Evolutionary conservation across 2,888 invertebrate species (phyloP).

Genomic region (Conops quadrifasciatus): DNA sequence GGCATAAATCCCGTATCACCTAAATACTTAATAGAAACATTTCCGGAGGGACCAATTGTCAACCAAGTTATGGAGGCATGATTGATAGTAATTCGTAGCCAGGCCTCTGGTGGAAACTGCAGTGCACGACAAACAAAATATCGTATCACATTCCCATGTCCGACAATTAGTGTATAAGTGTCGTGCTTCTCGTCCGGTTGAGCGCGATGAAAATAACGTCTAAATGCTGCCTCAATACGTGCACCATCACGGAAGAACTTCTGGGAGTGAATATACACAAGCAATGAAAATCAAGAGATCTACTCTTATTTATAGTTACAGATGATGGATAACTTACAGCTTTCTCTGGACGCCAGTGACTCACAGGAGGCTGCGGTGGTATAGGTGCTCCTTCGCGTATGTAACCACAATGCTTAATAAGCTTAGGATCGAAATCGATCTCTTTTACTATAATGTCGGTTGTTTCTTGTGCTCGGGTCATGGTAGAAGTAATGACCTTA

Average conservation of each 20-base stretch:
- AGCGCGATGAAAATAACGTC: constrained; percentile 92
- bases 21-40: constrained; percentile 80
- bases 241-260: constrained; percentile 94
- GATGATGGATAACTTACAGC: constrained; percentile 67
- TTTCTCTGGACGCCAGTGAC: constrained; percentile 86
- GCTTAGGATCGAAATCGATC: constrained; percentile 70
- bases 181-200: constrained; percentile 80
- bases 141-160: constrained; percentile 97
- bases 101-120: constrained; percentile 96
- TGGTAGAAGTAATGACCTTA: constrained; percentile 84
- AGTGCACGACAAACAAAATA: constrained; percentile 95
- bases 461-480: constrained; percentile 94
- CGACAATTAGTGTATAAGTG: constrained; percentile 89
- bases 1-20: constrained; percentile 94
- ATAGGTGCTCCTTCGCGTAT: constrained; percentile 94
- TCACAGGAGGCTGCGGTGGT: constrained; percentile 90
- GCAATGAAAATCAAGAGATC: constrained; percentile 23
- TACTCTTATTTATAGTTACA: constrained; percentile 12
- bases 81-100: constrained; percentile 90
- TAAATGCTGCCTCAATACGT: constrained; percentile 94
- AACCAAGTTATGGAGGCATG: constrained; percentile 95
- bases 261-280: constrained; percentile 66
- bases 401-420: constrained; percentile 74
- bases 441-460: constrained; percentile 80
- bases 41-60: constrained; percentile 84